A percentile compares a stretch with the other conserved stretches of the same genome.
phyloP scores from a whole-genome alignment of 1,140 invertebrate species.

The Drosophila sp. region DNA sequence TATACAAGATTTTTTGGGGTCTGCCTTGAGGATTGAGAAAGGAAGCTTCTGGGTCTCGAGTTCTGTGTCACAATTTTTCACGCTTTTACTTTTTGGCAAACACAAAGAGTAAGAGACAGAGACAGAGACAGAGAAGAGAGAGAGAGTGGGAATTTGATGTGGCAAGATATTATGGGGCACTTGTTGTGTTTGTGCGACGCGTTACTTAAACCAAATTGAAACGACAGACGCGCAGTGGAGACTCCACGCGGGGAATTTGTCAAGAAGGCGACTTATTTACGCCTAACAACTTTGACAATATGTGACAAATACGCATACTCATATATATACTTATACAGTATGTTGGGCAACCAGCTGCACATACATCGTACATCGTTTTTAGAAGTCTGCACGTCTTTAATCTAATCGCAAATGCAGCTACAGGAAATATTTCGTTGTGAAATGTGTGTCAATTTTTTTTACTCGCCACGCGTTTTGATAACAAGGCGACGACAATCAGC shows the following conservation, averaged over 20 bases:
- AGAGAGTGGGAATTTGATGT: background rate
- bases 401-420: slow-evolving; percentile 47
- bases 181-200: slow-evolving; percentile 64
- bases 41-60: slow-evolving; percentile 21
- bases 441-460: slow-evolving; percentile 48
- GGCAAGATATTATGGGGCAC: slow-evolving; percentile 67
- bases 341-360: slow-evolving; percentile 7
- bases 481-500: background rate
- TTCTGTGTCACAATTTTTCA: slow-evolving; percentile 50
- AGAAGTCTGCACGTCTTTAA: slow-evolving; percentile 20
- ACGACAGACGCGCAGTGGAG: slow-evolving; percentile 48
- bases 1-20: slow-evolving; percentile 9
- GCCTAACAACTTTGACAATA: slow-evolving; percentile 4
- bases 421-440: slow-evolving; percentile 26
- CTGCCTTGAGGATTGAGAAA: background rate
- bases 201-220: slow-evolving; percentile 75
- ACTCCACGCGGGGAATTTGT: slow-evolving; percentile 6
- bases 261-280: slow-evolving; percentile 43
- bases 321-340: background rate
- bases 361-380: background rate
- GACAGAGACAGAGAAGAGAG: background rate
- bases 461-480: slow-evolving; percentile 23
- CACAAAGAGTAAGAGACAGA: background rate
- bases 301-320: slow-evolving; percentile 4
- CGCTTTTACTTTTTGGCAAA: slow-evolving; percentile 41